Conservation (phyloP, 2,888 invertebrate species). For the Drosophila silvestris region DNA sequence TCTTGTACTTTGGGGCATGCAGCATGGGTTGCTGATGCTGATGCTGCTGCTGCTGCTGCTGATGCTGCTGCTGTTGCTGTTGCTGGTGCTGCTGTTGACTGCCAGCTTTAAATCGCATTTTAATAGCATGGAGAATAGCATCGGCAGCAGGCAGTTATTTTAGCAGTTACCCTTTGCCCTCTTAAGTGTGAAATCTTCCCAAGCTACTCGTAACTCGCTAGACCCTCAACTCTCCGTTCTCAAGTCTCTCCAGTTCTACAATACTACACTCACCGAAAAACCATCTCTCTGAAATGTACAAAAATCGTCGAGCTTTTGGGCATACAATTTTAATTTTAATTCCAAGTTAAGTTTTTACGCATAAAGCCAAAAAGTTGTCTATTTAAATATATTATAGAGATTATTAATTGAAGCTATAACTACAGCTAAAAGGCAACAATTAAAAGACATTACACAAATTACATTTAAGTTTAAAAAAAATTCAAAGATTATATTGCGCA, state of each 20-base stretch:
- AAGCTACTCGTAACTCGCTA: constrained; percentile 24
- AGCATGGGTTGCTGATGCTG: background rate
- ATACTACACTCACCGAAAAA: background rate
- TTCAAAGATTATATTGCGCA: background rate
- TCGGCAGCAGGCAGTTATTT: constrained; percentile 51
- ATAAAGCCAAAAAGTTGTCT: background rate
- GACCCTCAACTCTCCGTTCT: background rate
- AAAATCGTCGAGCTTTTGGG: background rate
- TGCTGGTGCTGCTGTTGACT: constrained; percentile 16
- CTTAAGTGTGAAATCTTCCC: constrained; percentile 78
- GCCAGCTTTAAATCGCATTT: constrained; percentile 60
- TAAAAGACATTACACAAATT: background rate
- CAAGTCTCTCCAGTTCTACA: constrained; percentile 7
- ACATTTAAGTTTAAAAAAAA: background rate
- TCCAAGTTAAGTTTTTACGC: background rate
- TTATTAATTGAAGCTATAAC: background rate
- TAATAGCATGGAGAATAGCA: constrained; percentile 56
- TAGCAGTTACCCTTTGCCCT: constrained; percentile 77
- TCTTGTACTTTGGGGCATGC: constrained; percentile 1
- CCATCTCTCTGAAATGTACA: background rate
- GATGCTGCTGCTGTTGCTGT: background rate
- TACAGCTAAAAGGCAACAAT: background rate
- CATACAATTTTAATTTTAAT: background rate
- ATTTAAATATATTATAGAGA: background rate
- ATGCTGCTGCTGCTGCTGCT: background rate